These are phyloP conservation scores for Geococcyx californianus DNA, from an alignment of 2,113 vertebrate species.

Conservation along the genomic window DNA sequence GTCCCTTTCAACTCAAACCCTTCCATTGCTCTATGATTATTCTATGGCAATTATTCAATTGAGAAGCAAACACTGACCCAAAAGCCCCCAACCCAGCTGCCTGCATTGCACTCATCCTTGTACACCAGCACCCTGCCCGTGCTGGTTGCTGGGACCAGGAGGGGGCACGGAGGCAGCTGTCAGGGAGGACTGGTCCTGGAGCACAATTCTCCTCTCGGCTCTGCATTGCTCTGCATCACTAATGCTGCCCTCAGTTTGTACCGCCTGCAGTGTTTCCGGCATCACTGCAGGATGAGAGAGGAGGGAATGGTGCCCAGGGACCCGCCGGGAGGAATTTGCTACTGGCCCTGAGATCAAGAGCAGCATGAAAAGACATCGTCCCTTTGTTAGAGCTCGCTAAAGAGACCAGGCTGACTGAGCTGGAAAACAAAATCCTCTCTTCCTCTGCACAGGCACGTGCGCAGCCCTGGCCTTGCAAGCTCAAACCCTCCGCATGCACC, in stretches of 20 bases:
- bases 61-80: background rate
- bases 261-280: background rate
- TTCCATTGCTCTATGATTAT: too few species aligned
- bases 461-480: background rate
- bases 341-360: conserved; percentile 32
- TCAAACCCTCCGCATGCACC: rapidly evolving
- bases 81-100: background rate
- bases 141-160: background rate
- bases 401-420: background rate
- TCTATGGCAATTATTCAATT: background rate
- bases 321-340: background rate
- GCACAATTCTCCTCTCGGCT: background rate
- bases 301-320: background rate
- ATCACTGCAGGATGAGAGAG: background rate
- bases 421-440: background rate
- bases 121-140: background rate
- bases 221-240: background rate
- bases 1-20: too few species aligned
- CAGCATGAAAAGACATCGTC: conserved; percentile 24
- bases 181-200: background rate
- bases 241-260: background rate
- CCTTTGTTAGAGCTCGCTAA: conserved; percentile 31
- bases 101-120: rapidly evolving
- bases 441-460: rapidly evolving
- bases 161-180: rapidly evolving